Base-by-base conservation (phyloP, 2,797 vertebrate genomes). In the Crotalus adamanteus region DNA sequence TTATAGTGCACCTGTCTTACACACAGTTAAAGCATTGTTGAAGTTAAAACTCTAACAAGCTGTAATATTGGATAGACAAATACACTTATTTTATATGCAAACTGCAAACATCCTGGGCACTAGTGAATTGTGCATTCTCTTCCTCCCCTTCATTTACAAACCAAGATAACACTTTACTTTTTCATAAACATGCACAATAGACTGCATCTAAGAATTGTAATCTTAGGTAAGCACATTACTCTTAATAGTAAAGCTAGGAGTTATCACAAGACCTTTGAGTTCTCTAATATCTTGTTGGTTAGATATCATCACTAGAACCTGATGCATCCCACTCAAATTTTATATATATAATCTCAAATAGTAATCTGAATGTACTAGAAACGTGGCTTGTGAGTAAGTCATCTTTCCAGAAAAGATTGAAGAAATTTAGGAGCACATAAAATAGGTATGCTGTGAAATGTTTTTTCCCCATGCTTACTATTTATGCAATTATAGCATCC, bases 21-120 rank as follows among this genome's bases (percentile, higher is more conserved):
- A 95, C 42, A 88, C 60, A 61, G 31, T 93, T 92, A 94, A 89
- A 85, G 13, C 26, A 91, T 28, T n/a, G 90, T 59, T 20, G 92
- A 78, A 93, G 57, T 51, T 88, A 91, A 9, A 78, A 16, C 91
- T 85, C 47, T 92, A 1, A 2, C n/a, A 88, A 6, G 6, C 61
- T 53, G 2, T 78, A 90, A 14, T 55, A 87, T 16, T 60, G 85
- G n/a, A 92, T 16, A 83, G 78, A 47, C 22, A 83, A 11, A 83
- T 47, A 25, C 16, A 78, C 4, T 83, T 83, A 59, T 53, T 83
- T 89, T 26, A 59, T 8, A 86, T 56, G 47, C 20, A 51, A 91
- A 60, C 25, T 25, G 28, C 4, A 83, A 61, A 60, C 18, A 37
- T 69, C 26, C 51, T 73, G 31, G 61, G 3, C 1, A 56, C 20